Conservation (phyloP, 2,113 vertebrate species). For the Pandion haliaetus region DNA sequence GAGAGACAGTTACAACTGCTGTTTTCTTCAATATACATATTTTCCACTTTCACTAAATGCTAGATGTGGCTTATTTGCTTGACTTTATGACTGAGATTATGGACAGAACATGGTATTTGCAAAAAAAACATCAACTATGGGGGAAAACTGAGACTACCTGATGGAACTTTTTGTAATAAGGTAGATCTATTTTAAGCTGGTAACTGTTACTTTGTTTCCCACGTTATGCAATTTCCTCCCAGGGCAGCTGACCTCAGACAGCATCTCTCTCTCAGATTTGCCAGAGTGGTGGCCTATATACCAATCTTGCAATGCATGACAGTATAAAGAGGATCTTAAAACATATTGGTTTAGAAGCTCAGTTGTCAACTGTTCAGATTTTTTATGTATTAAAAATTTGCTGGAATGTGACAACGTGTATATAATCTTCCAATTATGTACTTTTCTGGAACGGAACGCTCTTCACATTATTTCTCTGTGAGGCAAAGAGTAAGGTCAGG, state of each 20-base stretch:
- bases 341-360: neutral
- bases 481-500: neutral
- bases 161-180: neutral
- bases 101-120: neutral
- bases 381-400: neutral
- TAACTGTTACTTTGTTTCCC: neutral
- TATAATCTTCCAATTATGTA: neutral
- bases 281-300: neutral
- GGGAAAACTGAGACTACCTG: neutral
- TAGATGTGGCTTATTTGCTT: neutral
- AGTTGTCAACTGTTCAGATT: neutral
- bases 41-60: neutral
- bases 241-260: neutral
- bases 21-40: neutral
- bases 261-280: neutral
- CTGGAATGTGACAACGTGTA: neutral
- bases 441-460: neutral
- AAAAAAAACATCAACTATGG: neutral
- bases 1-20: neutral
- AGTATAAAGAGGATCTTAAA: slow-evolving; percentile 2
- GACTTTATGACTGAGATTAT: neutral
- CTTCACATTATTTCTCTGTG: neutral
- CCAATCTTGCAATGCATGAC: neutral
- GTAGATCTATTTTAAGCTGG: neutral
- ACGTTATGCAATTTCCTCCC: neutral